These are phyloP conservation scores for Petrosia ficiformis DNA, from an alignment of 37 sponge, comb jelly and placozoan species.

Conservation along the genomic window DNA sequence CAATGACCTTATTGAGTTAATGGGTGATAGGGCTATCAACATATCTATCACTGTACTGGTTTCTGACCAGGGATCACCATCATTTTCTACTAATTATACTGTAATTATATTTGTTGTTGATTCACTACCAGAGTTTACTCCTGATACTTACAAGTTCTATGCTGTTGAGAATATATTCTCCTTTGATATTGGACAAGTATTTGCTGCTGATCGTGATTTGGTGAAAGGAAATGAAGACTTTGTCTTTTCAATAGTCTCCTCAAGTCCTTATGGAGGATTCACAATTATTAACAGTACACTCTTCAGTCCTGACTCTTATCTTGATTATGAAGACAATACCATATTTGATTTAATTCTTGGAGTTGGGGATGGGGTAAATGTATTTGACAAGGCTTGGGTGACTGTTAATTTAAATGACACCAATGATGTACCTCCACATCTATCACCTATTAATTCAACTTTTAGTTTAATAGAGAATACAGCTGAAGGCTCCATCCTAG, in stretches of 20 bases:
- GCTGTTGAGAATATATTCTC: constrained; percentile 31
- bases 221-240: constrained; percentile 47
- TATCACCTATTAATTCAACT: constrained; percentile 47
- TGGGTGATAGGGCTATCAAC: not conserved
- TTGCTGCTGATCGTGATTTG: constrained; percentile 45
- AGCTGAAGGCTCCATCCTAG: constrained; percentile 14
- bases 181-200: not conserved
- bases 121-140: constrained; percentile 39
- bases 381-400: constrained; percentile 31
- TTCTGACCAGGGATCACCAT: constrained; percentile 29
- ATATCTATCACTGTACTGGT: constrained; percentile 14
- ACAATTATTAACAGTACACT: constrained; percentile 29
- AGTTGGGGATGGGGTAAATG: constrained; percentile 53
- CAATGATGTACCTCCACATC: constrained; percentile 75
- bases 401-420: constrained; percentile 32
- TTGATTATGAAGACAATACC: constrained; percentile 60
- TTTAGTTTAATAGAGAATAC: constrained; percentile 27
- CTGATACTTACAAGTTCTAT: constrained; percentile 12
- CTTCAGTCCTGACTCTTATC: constrained; percentile 31
- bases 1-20: not conserved
- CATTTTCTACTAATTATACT: not conserved
- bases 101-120: constrained; percentile 41
- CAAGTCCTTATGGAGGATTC: constrained; percentile 65
- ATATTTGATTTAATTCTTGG: constrained; percentile 35
- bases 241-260: constrained; percentile 32